A percentile compares a stretch with the other conserved stretches of the same genome.
Conservation (phyloP, 2,888 invertebrate genomes). For the Andrena hattorfiana region DNA sequence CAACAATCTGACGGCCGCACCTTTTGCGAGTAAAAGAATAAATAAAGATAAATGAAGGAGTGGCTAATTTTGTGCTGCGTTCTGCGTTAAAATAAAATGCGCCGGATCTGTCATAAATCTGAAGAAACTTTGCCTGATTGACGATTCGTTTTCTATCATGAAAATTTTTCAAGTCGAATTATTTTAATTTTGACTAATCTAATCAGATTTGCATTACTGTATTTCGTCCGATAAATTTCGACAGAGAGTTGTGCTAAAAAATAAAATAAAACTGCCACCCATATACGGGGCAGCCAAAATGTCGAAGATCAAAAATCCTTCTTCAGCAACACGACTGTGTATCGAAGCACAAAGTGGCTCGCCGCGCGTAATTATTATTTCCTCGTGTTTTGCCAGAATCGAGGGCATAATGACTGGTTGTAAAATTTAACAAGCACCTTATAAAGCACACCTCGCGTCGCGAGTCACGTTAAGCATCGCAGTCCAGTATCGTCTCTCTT, state of each 20-base stretch:
- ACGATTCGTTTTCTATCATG: no score
- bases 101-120: no score
- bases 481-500: slow-evolving; percentile 33
- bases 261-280: background rate
- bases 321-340: slow-evolving; percentile 8
- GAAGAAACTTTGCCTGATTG: no score
- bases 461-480: slow-evolving; percentile 36
- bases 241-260: background rate
- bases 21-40: no score
- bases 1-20: no score
- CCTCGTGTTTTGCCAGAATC: slow-evolving; percentile 57
- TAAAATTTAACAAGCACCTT: slow-evolving; percentile 70
- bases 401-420: slow-evolving; percentile 69
- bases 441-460: slow-evolving; percentile 50
- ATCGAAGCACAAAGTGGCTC: slow-evolving; percentile 51
- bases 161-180: no score
- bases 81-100: no score
- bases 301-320: background rate
- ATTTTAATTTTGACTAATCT: no score
- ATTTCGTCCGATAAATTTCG: background rate
- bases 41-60: no score
- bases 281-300: background rate
- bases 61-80: no score
- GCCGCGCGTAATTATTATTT: slow-evolving; percentile 58
- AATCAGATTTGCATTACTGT: no score